phyloP scores from a whole-genome alignment of 2,113 vertebrate genomes.

The Oreochromis spilurus region DNA sequence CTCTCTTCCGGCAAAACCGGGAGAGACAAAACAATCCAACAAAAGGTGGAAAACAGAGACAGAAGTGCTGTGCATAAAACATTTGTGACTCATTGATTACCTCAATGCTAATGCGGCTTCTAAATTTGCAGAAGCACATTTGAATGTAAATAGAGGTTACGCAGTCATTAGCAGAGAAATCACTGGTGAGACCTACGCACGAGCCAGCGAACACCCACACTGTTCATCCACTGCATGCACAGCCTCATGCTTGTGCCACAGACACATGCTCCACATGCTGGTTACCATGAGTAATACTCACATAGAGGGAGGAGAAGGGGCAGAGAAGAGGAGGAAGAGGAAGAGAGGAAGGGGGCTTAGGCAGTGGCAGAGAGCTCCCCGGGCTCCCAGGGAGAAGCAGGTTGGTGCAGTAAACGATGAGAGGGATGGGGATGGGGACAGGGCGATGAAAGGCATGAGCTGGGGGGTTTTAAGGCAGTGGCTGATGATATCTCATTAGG shows the following conservation, averaged over 20 bases:
- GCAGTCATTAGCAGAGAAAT: constrained; percentile 41
- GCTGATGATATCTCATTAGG: neutral
- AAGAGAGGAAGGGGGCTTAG: constrained; percentile 7
- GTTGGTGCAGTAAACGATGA: constrained; percentile 41
- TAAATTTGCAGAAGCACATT: constrained; percentile 23
- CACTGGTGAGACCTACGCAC: constrained; percentile 9
- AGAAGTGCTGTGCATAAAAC: neutral
- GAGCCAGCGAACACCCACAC: constrained; percentile 27
- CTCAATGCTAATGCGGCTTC: constrained; percentile 13
- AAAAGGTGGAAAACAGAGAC: neutral
- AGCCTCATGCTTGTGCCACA: constrained; percentile 41
- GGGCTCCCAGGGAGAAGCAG: constrained; percentile 36
- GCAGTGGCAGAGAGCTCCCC: constrained; percentile 28
- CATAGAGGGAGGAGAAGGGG: constrained; percentile 42
- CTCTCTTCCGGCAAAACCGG: neutral
- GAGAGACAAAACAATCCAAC: neutral
- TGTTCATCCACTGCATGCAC: constrained; percentile 43
- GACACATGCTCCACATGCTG: constrained; percentile 48
- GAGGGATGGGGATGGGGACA: neutral
- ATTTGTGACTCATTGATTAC: constrained; percentile 9
- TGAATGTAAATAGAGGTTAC: constrained; percentile 26
- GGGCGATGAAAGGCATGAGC: neutral
- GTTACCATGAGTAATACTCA: constrained; percentile 57
- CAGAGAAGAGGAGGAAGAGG: constrained; percentile 16
- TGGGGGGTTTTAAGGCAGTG: neutral